Evolutionary conservation across 2,888 invertebrate genomes (phyloP).

Genomic region (Lepidochitona cinerea): DNA sequence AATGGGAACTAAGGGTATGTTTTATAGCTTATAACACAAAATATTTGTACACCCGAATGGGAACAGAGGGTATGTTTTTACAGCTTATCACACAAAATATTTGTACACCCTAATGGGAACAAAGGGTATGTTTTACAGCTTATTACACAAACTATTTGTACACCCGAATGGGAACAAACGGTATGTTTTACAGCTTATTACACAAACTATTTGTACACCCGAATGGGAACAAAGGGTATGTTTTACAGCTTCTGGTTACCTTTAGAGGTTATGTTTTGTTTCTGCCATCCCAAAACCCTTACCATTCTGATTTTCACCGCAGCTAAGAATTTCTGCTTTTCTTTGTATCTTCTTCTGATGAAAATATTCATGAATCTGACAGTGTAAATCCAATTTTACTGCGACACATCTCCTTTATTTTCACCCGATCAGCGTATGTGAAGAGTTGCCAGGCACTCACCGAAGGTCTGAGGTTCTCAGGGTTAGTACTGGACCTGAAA

Average conservation of each 20-base stretch:
- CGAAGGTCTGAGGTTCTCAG: too few relatives aligned
- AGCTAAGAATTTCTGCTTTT: too few relatives aligned
- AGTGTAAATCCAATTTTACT: too few relatives aligned
- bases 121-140: too few relatives aligned
- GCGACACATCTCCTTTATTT: too few relatives aligned
- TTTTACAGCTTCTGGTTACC: not conserved
- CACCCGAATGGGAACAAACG: not conserved
- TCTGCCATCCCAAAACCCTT: too few relatives aligned
- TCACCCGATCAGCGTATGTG: too few relatives aligned
- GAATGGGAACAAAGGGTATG: not conserved
- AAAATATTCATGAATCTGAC: too few relatives aligned
- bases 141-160: not conserved
- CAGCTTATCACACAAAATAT: not conserved
- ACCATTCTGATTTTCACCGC: too few relatives aligned
- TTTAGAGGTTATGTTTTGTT: not conserved
- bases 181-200: not conserved
- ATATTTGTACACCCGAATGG: not conserved
- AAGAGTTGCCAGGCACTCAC: too few relatives aligned
- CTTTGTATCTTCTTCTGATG: too few relatives aligned
- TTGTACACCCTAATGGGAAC: not conserved
- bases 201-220: not conserved
- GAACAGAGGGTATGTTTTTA: not conserved
- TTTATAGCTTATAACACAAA: not conserved
- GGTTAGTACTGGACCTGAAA: too few relatives aligned
- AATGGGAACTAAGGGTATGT: not conserved